Evolutionary conservation across 2,888 invertebrate genomes (phyloP), one percentile per base, ranked within the genome.

Genomic region (Labia minor): DNA sequence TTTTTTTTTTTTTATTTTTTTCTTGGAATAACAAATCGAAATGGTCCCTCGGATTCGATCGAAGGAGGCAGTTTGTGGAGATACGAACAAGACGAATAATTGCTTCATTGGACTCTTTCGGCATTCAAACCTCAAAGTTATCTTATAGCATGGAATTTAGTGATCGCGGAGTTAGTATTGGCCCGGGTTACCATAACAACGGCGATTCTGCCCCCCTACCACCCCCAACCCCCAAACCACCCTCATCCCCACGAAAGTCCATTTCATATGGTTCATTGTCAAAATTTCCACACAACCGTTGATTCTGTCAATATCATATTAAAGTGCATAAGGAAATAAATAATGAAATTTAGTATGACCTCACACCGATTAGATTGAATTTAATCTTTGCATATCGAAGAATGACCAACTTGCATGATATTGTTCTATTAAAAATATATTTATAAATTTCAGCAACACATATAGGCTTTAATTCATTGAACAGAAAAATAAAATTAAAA

Each of bases 381-480:
- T 49, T n/a, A 8, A 49, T 49, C 49, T 3, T 49, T 11, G n/a
- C n/a, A 49, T 49, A 49, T 49, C 49, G 14, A 49, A 49, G 49
- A 49, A 49, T 49, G 49, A 49, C 49, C 49, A 16, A 11, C 49
- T 49, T 49, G 49, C 49, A 49, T 49, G 49, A 49, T 14, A 49
- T 49, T 49, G n/a, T 49, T 49, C 14, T 4, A 49, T 49, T 49
- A 49, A 49, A 49, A 49, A 49, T 49, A 49, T 49, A 49, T 49
- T 49, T 49, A 49, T 49, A 49, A 49, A 49, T 49, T 26, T 49
- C 49, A 49, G n/a, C 14, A 49, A 49, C 16, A 49, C 49, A 49
- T 49, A 49, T 49, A 49, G 14, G 49, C 49, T 49, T 49, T 49
- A 49, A 49, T 49, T 49, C 49, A 49, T 49, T 49, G 49, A 49